Percentiles rank a stretch among this genome's conserved stretches.
Evolutionary conservation across 2,888 invertebrate genomes (phyloP).

Genomic region (Unio delphinus): DNA sequence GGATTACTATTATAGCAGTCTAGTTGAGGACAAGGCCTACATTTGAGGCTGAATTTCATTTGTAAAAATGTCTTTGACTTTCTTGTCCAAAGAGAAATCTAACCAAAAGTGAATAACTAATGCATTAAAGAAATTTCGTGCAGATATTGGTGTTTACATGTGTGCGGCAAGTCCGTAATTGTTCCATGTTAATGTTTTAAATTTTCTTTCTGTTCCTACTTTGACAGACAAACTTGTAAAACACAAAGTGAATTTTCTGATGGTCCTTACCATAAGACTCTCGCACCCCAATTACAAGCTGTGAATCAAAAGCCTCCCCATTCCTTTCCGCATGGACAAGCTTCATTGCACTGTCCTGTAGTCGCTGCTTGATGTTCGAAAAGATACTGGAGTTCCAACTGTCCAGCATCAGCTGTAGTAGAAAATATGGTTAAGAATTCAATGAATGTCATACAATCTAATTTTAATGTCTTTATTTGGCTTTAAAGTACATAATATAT

Average conservation of each 20-base stretch:
- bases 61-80: no score
- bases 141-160: no score
- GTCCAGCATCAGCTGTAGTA: conserved; percentile 89
- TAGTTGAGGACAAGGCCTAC: no score
- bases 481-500: no score
- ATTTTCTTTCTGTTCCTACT: no score
- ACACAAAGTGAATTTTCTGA: neutral
- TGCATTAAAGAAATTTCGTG: no score
- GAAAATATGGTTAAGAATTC: neutral
- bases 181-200: no score
- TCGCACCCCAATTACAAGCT: conserved; percentile 96
- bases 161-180: no score
- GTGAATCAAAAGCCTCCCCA: conserved; percentile 97
- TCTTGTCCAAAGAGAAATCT: no score
- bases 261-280: conserved; percentile 89
- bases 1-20: no score
- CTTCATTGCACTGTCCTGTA: conserved; percentile 90
- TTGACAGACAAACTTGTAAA: neutral
- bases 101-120: no score
- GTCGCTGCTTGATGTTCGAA: conserved; percentile 90
- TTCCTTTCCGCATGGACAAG: conserved; percentile 96
- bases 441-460: neutral
- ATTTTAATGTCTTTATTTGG: neutral
- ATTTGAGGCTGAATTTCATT: no score
- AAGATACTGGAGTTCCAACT: conserved; percentile 99